Base-by-base conservation (phyloP, 1,140 invertebrate species). In the Oscheius sp. region DNA sequence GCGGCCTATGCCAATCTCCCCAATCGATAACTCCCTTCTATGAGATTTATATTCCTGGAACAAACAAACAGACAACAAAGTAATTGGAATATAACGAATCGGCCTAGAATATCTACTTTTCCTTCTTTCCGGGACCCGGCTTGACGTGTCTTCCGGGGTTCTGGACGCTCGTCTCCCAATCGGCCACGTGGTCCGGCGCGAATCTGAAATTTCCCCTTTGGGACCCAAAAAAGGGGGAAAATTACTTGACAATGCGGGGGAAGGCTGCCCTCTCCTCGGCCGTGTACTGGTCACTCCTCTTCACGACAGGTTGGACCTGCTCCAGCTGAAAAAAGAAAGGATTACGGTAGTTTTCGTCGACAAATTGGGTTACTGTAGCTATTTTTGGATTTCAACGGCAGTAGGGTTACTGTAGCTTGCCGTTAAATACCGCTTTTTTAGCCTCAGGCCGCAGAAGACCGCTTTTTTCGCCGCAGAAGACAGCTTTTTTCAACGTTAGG, bases 231-330 rank as follows among this genome's bases (percentile, higher is more conserved):
- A 3, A 18, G 0, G 36, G 3, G 18, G 34, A 62, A 4, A 55
- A n/a, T 10, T 68, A 63, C 32, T 64, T 68, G 46, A 68, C 20
- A 7, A 49, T 20, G 26, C n/a, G 4, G n/a, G 82, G 82, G 59
- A 83, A 83, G 3, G 38, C 29, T 1, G 66, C 73, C 31, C 81
- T 58, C 29, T 83, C 82, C 71, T 84, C 77, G 3, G 23, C 72
- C 2, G 79, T 81, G 62, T 83, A 84, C 36, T 83, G 79, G 2
- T 79, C 82, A n/a, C 81, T 77, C 28, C 84, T 80, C 46, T 74
- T 77, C 13, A 82, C 79, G 13, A 84, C 78, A 38, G 29, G 38
- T 70, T 83, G 80, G 13, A 84, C 68, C 68, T 81, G 79, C 52
- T 75, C 63, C 73, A 83, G 34, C 67, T 81, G 62, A 35, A 81